A percentile compares a stretch with the other conserved stretches of the same genome.
Conservation (phyloP, 2,113 vertebrate genomes). For the Lucifuga dentata region DNA sequence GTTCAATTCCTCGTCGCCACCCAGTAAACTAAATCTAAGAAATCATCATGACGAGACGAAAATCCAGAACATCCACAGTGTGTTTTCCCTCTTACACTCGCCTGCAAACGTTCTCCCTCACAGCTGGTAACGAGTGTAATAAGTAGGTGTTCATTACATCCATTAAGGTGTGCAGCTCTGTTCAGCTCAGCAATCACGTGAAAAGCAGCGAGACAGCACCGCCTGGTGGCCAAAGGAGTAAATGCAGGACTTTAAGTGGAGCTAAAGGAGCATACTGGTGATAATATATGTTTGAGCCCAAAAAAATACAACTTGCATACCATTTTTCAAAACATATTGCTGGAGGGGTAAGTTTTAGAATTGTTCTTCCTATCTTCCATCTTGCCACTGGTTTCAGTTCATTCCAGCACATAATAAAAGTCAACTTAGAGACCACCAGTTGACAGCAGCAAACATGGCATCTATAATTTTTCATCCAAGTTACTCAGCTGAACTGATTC, state of each 20-base stretch:
- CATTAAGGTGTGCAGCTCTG: constrained; percentile 55
- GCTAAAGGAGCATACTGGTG: no score
- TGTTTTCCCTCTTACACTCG: constrained; percentile 22
- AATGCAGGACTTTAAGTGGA: constrained; percentile 16
- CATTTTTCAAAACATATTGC: no score
- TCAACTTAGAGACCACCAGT: no score
- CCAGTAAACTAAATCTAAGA: constrained; percentile 54
- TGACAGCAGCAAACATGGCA: no score
- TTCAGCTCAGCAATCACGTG: constrained; percentile 24
- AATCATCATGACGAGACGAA: constrained; percentile 42
- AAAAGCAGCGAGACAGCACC: constrained; percentile 60
- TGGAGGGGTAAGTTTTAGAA: no score
- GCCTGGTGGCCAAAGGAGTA: constrained; percentile 49
- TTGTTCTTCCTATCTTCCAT: no score
- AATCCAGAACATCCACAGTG: constrained; percentile 49
- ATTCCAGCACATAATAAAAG: constrained; percentile 1
- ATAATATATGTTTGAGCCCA: no score
- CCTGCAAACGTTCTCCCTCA: background rate
- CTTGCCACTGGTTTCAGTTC: no score
- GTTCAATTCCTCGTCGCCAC: constrained; percentile 40
- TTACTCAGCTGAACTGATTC: no score
- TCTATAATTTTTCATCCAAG: no score
- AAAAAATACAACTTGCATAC: no score
- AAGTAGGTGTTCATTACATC: constrained; percentile 67
- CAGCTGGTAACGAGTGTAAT: constrained; percentile 33